phyloP scores from a whole-genome alignment of 1,140 invertebrate genomes.

The Philaenus spumarius region DNA sequence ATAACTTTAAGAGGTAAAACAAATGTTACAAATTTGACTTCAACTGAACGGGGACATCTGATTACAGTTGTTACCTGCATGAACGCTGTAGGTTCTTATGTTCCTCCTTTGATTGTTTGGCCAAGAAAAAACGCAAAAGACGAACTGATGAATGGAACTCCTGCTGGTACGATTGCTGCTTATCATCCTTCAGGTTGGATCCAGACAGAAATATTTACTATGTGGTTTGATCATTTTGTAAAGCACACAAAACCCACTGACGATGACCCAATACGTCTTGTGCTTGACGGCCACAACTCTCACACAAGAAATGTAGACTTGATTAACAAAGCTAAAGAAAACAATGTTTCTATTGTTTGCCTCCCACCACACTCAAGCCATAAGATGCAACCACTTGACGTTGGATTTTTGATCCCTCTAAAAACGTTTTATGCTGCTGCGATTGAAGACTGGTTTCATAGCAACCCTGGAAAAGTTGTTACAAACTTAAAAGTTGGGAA shows the following conservation, averaged over 20 bases:
- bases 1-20: constrained; percentile 32
- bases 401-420: neutral
- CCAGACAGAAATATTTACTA: constrained; percentile 29
- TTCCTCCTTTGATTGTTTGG: constrained; percentile 29
- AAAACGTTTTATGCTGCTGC: neutral
- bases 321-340: no score
- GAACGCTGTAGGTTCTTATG: constrained; percentile 32
- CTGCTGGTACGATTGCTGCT: constrained; percentile 25
- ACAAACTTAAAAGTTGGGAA: no score
- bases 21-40: constrained; percentile 28
- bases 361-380: neutral
- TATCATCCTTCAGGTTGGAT: constrained; percentile 31
- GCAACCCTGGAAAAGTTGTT: neutral
- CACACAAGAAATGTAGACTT: constrained; percentile 24
- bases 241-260: constrained; percentile 13
- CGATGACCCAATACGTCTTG: constrained; percentile 16
- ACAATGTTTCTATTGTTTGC: neutral
- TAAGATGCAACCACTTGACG: no score
- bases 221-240: constrained; percentile 25
- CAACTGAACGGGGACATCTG: constrained; percentile 31
- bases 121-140: constrained; percentile 22
- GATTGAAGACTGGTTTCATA: neutral
- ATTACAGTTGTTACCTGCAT: constrained; percentile 36
- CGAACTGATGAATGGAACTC: constrained; percentile 29
- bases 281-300: constrained; percentile 23